Evolutionary conservation across 2,888 invertebrate species (phyloP).

Genomic region (Melangyna quadrimaculata): DNA sequence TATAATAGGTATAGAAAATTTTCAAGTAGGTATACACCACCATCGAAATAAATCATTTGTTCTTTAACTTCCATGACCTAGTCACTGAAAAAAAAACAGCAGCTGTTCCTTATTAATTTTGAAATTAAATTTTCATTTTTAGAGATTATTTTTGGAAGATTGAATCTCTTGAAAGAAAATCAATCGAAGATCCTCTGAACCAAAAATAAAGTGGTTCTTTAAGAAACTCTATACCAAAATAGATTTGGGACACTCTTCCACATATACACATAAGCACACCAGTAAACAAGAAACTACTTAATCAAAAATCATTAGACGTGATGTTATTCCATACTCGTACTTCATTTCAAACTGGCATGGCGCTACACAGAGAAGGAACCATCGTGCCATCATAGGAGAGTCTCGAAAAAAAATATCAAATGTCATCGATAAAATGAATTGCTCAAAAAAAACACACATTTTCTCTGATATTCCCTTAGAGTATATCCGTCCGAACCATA

Average conservation of each 20-base stretch:
- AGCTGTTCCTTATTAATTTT: not conserved
- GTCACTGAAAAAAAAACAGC: not conserved
- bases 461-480: not conserved
- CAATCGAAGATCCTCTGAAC: not conserved
- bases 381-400: not conserved
- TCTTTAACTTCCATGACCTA: constrained; percentile 21
- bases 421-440: constrained; percentile 57
- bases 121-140: not conserved
- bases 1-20: not conserved
- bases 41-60: constrained; percentile 2
- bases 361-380: constrained; percentile 21
- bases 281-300: constrained; percentile 17
- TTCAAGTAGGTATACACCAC: not conserved
- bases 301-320: constrained; percentile 38
- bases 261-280: not conserved
- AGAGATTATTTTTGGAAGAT: not conserved
- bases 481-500: not conserved
- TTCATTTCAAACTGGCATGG: constrained; percentile 1
- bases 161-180: not conserved
- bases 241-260: not conserved
- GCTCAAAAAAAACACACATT: constrained; percentile 23
- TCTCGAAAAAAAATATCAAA: constrained; percentile 45
- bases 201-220: not conserved
- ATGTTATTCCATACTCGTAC: constrained; percentile 2
- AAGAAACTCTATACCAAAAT: not conserved